phyloP scores from a whole-genome alignment of 2,888 invertebrate genomes.

The Pachydiplax longipennis region DNA sequence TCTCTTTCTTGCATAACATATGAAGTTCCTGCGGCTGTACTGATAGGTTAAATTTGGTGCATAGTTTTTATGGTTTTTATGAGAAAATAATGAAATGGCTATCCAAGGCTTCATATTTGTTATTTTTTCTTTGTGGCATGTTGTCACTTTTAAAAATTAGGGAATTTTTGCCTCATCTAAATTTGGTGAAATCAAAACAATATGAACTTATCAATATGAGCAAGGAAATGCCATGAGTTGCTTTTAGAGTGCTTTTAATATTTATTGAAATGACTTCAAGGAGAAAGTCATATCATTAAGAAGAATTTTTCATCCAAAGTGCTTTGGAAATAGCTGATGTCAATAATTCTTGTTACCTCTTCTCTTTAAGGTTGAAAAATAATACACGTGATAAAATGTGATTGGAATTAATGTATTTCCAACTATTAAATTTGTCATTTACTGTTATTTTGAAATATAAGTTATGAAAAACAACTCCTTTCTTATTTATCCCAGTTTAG shows the following conservation, averaged over 20 bases:
- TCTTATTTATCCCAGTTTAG: neutral
- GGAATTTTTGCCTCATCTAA: neutral
- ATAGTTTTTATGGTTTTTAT: slow-evolving; percentile 8
- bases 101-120: slow-evolving; percentile 24
- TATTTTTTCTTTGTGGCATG: slow-evolving; percentile 16
- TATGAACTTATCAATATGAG: neutral
- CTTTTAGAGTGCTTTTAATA: slow-evolving; percentile 34
- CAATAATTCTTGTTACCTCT: slow-evolving; percentile 31
- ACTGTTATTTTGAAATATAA: slow-evolving; percentile 44
- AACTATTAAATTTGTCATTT: slow-evolving; percentile 41
- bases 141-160: slow-evolving; percentile 16
- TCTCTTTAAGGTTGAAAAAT: slow-evolving; percentile 1
- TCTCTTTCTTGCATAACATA: slow-evolving; percentile 18
- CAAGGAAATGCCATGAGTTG: slow-evolving; percentile 27
- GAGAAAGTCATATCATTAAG: neutral
- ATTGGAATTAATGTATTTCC: slow-evolving; percentile 37
- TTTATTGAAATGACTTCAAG: slow-evolving; percentile 2
- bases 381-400: slow-evolving; percentile 32
- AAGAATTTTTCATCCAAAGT: slow-evolving; percentile 22
- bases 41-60: slow-evolving; percentile 34
- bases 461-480: neutral
- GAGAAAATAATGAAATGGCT: neutral
- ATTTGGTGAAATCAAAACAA: neutral
- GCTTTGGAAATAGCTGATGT: slow-evolving; percentile 17
- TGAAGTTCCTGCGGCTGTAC: slow-evolving; percentile 37